Evolutionary conservation across 2,888 invertebrate genomes (phyloP), one percentile per base, ranked within the genome.

Genomic region (Aspidapion aeneum): DNA sequence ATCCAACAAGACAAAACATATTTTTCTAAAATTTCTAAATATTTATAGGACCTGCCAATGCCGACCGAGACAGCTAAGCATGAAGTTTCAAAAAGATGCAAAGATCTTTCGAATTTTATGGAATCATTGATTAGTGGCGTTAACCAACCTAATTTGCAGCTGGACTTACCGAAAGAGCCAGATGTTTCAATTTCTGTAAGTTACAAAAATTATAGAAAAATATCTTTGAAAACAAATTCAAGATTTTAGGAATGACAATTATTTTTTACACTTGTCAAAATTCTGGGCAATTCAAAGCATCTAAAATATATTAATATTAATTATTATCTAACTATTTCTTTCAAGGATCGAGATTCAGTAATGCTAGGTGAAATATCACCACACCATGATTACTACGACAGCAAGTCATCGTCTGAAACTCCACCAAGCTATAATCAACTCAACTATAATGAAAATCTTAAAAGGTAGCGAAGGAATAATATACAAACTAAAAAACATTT

Each of bases 321-420:
- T n/a, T n/a, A n/a, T n/a, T n/a, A n/a, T n/a, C n/a, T n/a, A n/a
- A n/a, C n/a, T n/a, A n/a, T n/a, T n/a, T n/a, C n/a, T n/a, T n/a
- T n/a, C n/a, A n/a, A n/a, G 86, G 91, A 92, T 77, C 84, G 88
- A 21, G 91, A 90, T 76, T 92, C 91, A 0, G 89, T 90, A 19
- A 91, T 93, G 88, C 81, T 93, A 12, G 92, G 93, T 3, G 91
- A 90, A 74, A 91, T 93, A 71, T 93, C 93, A 0, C 93, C 93
- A 0, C 91, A 93, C 76, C 91, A 91, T 72, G 92, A 92, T 61
- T 87, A 88, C 76, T 87, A 84, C 72, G 90, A 90, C 72, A 89
- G 90, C 78, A 91, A 90, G 78, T 89, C 90, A 12, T 91, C 91
- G 21, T 87, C 88, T 0, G 91, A 89, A 73, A 91, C 92, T 0